These are phyloP conservation scores for Actinia tenebrosa DNA, from an alignment of 64 coral and sea anemone species.

Conservation along the genomic window DNA sequence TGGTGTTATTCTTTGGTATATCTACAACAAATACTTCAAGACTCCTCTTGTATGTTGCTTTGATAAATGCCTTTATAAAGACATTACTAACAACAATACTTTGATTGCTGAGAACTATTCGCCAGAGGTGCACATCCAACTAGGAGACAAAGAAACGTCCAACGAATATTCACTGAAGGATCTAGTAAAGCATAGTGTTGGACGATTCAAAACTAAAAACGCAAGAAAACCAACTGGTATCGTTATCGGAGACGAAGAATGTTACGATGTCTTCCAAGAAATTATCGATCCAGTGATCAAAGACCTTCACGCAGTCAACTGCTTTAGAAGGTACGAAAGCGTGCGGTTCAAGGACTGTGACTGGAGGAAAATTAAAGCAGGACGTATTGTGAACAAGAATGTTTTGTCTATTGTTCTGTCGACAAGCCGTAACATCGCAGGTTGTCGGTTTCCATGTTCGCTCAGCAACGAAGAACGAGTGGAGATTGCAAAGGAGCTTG, in stretches of 20 bases:
- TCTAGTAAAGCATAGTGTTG: neutral
- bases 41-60: neutral
- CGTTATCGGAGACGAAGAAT: slow-evolving; percentile 39
- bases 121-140: neutral
- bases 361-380: slow-evolving; percentile 26
- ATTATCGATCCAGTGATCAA: slow-evolving; percentile 34
- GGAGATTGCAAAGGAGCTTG: neutral
- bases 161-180: neutral
- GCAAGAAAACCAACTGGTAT: neutral
- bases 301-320: neutral
- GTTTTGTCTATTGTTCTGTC: neutral
- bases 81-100: slow-evolving; percentile 3
- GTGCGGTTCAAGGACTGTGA: slow-evolving; percentile 4
- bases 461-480: neutral
- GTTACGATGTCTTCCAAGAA: slow-evolving; percentile 24
- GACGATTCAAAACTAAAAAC: neutral
- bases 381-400: neutral
- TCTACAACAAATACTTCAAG: neutral
- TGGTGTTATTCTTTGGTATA: neutral
- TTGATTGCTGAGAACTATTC: neutral
- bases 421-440: slow-evolving; percentile 16
- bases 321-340: neutral
- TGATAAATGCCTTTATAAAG: neutral
- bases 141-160: neutral
- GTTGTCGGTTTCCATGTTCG: neutral